Evolutionary conservation across 2,888 invertebrate genomes (phyloP).

Genomic region (Stenodema calcarata): DNA sequence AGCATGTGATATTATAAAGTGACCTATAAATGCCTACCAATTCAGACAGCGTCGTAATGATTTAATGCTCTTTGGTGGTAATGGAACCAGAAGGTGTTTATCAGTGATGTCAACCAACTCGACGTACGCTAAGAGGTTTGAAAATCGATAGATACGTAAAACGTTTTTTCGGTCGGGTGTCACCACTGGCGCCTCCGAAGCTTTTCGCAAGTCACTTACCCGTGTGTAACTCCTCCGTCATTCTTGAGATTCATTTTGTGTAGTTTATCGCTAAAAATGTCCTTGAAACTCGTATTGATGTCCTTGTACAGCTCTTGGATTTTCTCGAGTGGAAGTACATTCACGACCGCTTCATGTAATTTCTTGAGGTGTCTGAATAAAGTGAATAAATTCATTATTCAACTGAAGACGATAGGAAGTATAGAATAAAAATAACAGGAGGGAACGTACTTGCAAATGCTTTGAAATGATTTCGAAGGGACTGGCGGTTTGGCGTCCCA

Average conservation of each 20-base stretch:
- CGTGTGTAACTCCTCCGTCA: conserved; percentile 96
- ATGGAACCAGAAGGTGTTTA: too few species aligned
- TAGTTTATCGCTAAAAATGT: conserved; percentile 82
- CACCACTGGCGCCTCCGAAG: too few species aligned
- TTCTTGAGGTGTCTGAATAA: conserved; percentile 72
- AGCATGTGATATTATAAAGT: too few species aligned
- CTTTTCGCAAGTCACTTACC: conserved; percentile 62
- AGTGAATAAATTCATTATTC: neutral
- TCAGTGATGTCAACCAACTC: too few species aligned
- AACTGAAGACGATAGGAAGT: neutral
- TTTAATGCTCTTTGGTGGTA: too few species aligned
- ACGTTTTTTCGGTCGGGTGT: too few species aligned
- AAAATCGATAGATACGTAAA: too few species aligned
- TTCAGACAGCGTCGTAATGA: too few species aligned
- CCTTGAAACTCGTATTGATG: conserved; percentile 86
- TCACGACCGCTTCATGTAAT: conserved; percentile 87
- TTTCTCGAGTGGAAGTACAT: conserved; percentile 74
- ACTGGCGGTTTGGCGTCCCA: conserved; percentile 97
- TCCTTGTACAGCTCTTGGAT: conserved; percentile 72
- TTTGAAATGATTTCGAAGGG: conserved; percentile 88
- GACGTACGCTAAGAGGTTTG: too few species aligned
- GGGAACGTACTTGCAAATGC: conserved; percentile 71
- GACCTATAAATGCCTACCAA: too few species aligned
- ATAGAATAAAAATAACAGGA: neutral
- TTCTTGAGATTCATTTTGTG: conserved; percentile 86